Evolutionary conservation across 2,113 vertebrate genomes (phyloP).

Genomic region (Upupa epops): DNA sequence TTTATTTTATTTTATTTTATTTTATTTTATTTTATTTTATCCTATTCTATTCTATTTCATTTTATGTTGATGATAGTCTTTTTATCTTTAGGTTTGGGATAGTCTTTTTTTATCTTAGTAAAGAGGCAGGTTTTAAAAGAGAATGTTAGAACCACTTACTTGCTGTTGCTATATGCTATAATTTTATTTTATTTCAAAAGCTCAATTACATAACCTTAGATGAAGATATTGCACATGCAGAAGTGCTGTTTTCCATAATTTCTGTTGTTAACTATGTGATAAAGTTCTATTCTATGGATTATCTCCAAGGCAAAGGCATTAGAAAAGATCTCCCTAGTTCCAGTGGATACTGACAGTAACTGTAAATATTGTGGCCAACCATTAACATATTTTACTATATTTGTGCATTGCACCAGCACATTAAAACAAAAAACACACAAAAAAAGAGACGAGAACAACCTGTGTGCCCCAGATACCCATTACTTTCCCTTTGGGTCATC

Average conservation of each 20-base stretch:
- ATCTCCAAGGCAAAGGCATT: conserved; percentile 53
- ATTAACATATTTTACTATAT: conserved; percentile 47
- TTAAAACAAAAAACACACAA: neutral
- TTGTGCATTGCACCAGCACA: conserved; percentile 50
- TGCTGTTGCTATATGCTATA: neutral
- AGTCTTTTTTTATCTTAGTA: neutral
- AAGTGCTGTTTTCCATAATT: conserved; percentile 49
- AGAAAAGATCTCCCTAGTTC: conserved; percentile 41
- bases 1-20: neutral
- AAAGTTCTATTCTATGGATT: conserved; percentile 56
- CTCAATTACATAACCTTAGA: conserved; percentile 59
- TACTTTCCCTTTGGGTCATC: neutral
- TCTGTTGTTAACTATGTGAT: conserved; percentile 42
- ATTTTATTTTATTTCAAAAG: conserved; percentile 46
- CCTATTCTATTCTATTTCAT: neutral
- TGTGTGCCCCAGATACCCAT: neutral
- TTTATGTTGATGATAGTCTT: too few species aligned
- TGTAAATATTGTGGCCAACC: conserved; percentile 51
- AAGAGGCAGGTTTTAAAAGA: conserved; percentile 8
- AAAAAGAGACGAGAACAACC: neutral
- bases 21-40: too few species aligned
- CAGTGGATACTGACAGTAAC: conserved; percentile 40
- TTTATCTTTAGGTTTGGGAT: neutral
- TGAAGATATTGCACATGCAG: conserved; percentile 55
- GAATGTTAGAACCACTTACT: neutral